Evolutionary conservation across 2,113 vertebrate genomes (phyloP).

Genomic region (Lepus europaeus): DNA sequence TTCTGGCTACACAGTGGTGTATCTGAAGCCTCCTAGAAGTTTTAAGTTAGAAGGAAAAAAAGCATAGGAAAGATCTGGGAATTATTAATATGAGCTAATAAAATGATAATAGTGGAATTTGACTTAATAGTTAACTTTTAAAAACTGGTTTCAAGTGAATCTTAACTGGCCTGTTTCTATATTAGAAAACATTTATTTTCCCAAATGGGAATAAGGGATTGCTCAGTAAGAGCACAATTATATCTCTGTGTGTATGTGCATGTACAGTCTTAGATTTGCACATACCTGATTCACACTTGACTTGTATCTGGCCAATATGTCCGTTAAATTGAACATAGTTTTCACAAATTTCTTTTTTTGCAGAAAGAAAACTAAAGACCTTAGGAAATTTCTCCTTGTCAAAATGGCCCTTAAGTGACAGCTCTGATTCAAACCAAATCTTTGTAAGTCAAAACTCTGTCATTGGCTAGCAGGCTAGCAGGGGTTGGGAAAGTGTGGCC

Average conservation of each 20-base stretch:
- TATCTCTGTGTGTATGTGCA: background rate
- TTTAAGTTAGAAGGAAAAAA: background rate
- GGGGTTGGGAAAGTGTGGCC: too few species aligned
- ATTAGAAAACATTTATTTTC: background rate
- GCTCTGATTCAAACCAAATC: background rate
- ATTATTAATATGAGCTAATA: background rate
- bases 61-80: background rate
- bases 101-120: background rate
- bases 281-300: background rate
- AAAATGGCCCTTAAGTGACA: background rate
- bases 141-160: background rate
- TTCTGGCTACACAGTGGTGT: background rate
- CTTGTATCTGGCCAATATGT: background rate
- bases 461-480: too few species aligned
- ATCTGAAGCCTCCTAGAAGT: background rate
- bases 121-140: background rate
- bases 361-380: background rate
- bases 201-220: background rate
- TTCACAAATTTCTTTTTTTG: background rate
- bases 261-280: background rate
- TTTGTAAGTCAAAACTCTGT: background rate
- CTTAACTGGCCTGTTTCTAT: background rate
- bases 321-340: background rate
- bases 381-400: background rate
- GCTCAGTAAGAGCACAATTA: background rate